Percentiles rank a stretch among this genome's conserved stretches.
These are phyloP conservation scores for Pocillopora verrucosa DNA, from an alignment of 64 coral and sea anemone species.

Conservation along the genomic window DNA sequence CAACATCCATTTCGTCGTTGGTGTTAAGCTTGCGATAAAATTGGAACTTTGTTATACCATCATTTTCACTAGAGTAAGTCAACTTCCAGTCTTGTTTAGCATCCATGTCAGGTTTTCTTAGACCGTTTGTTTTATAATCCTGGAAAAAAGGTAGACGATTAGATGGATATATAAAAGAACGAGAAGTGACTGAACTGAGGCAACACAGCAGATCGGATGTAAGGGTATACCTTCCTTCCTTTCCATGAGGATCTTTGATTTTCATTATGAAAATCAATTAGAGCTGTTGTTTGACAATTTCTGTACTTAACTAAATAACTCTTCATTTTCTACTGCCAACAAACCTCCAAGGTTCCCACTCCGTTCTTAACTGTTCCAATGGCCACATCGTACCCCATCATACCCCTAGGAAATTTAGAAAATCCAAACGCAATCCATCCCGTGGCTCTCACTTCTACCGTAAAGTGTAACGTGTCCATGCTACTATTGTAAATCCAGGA, in stretches of 20 bases:
- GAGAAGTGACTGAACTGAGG: too few relatives aligned
- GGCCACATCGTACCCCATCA: conserved; percentile 36
- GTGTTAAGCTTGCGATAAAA: not conserved
- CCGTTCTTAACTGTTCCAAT: not conserved
- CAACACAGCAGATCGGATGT: too few relatives aligned
- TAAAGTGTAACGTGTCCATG: conserved; percentile 38
- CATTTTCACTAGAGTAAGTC: not conserved
- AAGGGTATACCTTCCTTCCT: too few relatives aligned
- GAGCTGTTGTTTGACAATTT: too few relatives aligned
- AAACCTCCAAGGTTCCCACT: not conserved
- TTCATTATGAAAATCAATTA: too few relatives aligned
- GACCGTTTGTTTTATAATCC: not conserved
- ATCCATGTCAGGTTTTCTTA: too few relatives aligned
- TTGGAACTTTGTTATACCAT: not conserved
- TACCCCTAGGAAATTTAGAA: not conserved
- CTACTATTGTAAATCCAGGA: conserved; percentile 49
- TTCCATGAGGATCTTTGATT: too few relatives aligned
- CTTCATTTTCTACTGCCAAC: too few relatives aligned
- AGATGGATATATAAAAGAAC: too few relatives aligned
- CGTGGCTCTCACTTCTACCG: not conserved
- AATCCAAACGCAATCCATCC: conserved; percentile 55
- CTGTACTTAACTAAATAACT: too few relatives aligned
- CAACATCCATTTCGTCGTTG: not conserved
- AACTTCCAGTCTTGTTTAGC: not conserved
- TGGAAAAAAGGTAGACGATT: not conserved